Conservation (phyloP, 2,888 invertebrate species). For the Drosophila lutescens region DNA sequence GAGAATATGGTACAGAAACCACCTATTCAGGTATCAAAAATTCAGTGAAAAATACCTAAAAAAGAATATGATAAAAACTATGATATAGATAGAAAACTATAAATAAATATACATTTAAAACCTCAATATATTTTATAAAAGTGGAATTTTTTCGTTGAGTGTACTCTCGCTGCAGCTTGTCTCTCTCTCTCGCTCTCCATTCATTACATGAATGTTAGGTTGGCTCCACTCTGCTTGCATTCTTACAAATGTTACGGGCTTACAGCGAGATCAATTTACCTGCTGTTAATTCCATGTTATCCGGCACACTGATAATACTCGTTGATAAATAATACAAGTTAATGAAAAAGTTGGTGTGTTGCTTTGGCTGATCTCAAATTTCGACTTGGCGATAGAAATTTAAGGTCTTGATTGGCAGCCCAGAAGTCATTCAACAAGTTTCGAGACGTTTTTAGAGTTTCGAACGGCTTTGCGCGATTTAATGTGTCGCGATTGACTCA, state of each 20-base stretch:
- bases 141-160: not conserved
- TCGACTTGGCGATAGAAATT: constrained; percentile 54
- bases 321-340: constrained; percentile 18
- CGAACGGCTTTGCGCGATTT: constrained; percentile 9
- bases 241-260: constrained; percentile 53
- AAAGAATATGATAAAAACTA: no score
- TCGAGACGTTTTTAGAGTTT: constrained; percentile 40
- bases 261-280: constrained; percentile 2
- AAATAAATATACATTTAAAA: no score
- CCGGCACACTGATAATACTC: constrained; percentile 30
- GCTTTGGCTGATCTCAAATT: constrained; percentile 18
- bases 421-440: constrained; percentile 51
- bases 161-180: constrained; percentile 22
- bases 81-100: no score
- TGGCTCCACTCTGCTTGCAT: constrained; percentile 22
- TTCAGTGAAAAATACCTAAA: no score
- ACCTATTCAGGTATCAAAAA: no score
- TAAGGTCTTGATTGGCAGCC: constrained; percentile 48
- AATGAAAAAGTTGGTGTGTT: constrained; percentile 38
- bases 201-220: constrained; percentile 21
- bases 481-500: constrained; percentile 3
- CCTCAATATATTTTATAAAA: no score
- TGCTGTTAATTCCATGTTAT: constrained; percentile 52
- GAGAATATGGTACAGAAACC: no score
- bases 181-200: constrained; percentile 26